Base-by-base conservation (phyloP, 2,888 invertebrate genomes). In the Morpho deidamia region DNA sequence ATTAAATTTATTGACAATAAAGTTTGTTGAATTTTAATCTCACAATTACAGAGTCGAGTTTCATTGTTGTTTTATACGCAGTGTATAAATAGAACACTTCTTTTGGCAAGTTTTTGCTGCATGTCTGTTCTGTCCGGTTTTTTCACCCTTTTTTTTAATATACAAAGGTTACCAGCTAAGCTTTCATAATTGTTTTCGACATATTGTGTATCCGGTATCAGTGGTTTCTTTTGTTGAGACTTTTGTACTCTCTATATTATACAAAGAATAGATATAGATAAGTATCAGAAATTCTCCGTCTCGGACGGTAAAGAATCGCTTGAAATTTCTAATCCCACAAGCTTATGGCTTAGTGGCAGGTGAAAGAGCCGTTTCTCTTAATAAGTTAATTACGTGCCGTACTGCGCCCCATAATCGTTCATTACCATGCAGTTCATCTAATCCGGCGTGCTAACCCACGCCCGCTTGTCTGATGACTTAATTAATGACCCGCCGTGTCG, bases 401-500 rank as follows among this genome's bases (percentile, higher is more conserved):
- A 56, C 56, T 56, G 57, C 62, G 69, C 69, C 65, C 68, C 71
- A 72, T 80, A 75, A 81, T 76, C 74, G 71, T 77, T 76, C 68
- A 81, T 81, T 81, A 81, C 75, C 67, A 71, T 70, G 71, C 71
- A 76, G 74, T 76, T 78, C 67, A 72, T 78, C 77, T 84, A 80
- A 83, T 81, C 77, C 75, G 62, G 65, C 65, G 74, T 71, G 72
- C 72, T 77, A 74, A 74, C 76, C 75, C 71, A 72, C 76, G 72
- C 73, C 71, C 72, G 79, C 80, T 79, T 76, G 79, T 81, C 85
- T 85, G 85, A 87, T 85, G 84, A 80, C 83, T 87, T 86, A 86
- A 88, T 88, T 87, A 88, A 88, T 87, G 84, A 84, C 76, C 78
- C 71, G 72, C 82, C 83, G 81, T 82, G 85, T 81, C 81, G 80